These are phyloP conservation scores for Cyclophora albipunctata DNA, from an alignment of 2,888 invertebrate genomes.

Conservation along the genomic window DNA sequence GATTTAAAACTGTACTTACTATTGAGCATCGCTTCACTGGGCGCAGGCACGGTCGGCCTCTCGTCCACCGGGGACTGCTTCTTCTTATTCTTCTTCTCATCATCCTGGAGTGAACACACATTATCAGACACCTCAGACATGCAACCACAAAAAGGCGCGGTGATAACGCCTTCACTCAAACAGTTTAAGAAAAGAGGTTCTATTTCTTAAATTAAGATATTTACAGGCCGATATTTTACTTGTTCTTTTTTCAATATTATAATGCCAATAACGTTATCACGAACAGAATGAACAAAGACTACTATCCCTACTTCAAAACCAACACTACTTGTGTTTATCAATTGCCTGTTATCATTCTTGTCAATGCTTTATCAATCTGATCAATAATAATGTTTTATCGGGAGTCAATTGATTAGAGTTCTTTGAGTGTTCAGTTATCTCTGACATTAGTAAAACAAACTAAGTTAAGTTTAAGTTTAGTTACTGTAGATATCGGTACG, in stretches of 20 bases:
- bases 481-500: too few species aligned
- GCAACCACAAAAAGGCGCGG: slow-evolving; percentile 15
- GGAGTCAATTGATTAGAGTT: not conserved
- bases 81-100: slow-evolving; percentile 69
- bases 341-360: slow-evolving; percentile 53
- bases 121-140: slow-evolving; percentile 44
- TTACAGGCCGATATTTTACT: too few species aligned
- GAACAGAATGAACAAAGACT: slow-evolving; percentile 9
- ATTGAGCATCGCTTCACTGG: slow-evolving; percentile 71
- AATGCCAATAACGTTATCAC: slow-evolving; percentile 6
- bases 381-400: slow-evolving; percentile 44
- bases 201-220: too few species aligned
- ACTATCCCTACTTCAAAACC: not conserved
- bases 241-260: not conserved
- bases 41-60: slow-evolving; percentile 62
- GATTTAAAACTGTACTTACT: slow-evolving; percentile 41
- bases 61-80: slow-evolving; percentile 67
- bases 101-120: slow-evolving; percentile 53
- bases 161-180: too few species aligned
- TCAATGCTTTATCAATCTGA: slow-evolving; percentile 53
- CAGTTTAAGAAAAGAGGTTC: too few species aligned
- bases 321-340: slow-evolving; percentile 41
- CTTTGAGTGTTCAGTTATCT: too few species aligned
- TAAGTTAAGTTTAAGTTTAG: too few species aligned
- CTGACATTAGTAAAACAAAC: too few species aligned